Base-by-base conservation (phyloP, 1,140 invertebrate species). In the Pseudomyrmex pallidus region DNA sequence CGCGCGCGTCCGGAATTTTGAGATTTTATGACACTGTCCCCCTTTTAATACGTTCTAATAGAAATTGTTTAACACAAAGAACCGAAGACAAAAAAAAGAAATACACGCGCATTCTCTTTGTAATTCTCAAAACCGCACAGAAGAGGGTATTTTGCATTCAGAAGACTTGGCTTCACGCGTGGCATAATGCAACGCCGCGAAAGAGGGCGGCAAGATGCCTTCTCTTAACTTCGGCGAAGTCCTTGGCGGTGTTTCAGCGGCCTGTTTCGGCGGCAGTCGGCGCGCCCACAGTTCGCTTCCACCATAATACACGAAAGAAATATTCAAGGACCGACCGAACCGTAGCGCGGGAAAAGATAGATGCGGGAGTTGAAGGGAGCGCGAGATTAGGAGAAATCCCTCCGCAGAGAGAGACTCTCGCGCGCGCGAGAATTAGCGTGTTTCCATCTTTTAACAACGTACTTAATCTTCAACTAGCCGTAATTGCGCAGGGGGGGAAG, bases 301-400 rank as follows among this genome's bases (percentile, higher is more conserved):
- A 57, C 22, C 22, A 52, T 64, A 74, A 74, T 63, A 35, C 5
- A 20, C 59, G 46, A 63, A 17, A 64, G 73, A 66, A 46, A 66
- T 66, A 64, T 52, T 76, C 74, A 76, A 76, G 74, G 46, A 54
- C 70, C n/a, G 46, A 54, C 70, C n/a, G 50, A 35, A 35, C 35
- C 35, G 48, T 44, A 59, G 22, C 48, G 25, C 50, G 10, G 25
- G 25, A 59, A 63, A 74, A 48, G 59, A 50, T 22, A 1, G 59
- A 59, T 25, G 73, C 59, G 12, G 22, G 73, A 63, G 13, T 74
- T 15, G 73, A 61, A 20, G 62, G 48, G 57, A 64, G 50, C 74
- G 74, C 25, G 64, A 70, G 74, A 78, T 70, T 67, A 3, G 4
- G 25, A 78, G 52, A 70, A 35, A 50, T 35, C 35, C 48, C 52